Base-by-base conservation (phyloP, 1,140 invertebrate genomes). In the Orius insidiosus region DNA sequence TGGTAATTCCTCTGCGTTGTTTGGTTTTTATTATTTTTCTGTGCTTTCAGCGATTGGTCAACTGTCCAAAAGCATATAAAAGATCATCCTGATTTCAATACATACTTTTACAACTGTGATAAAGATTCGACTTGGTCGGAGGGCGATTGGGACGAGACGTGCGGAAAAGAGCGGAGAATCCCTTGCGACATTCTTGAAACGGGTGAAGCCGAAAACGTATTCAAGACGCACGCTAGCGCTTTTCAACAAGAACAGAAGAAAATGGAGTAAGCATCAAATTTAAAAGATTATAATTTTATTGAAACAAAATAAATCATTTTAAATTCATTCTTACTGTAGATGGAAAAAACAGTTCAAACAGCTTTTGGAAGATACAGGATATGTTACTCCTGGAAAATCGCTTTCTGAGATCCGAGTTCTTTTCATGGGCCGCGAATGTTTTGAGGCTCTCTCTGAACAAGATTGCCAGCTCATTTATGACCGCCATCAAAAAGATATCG, bases 391-490 rank as follows among this genome's bases (percentile, higher is more conserved):
- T 7, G 93, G 92, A 4, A 93, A 95, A 65, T 76, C 81, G 54
- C 66, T 97, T 45, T 79, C 81, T 3, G 92, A 98, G 66, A 85
- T 95, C 24, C 71, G 87, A 52, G 86, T 96, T 5, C 69, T 93
- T 33, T 90, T 98, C 59, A 85, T 94, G 77, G 92, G 90, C 0
- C 73, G 90, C 19, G 89, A 95, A 60, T 94, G 90, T 58, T 96
- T 89, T 61, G 88, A 92, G 63, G 80, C 82, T 1, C 68, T 98
- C 15, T 78, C 84, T 0, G 87, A 93, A 58, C 73, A 80, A 39
- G 90, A 96, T 60, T 84, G 89, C 57, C 78, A 86, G 58, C 72
- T 85, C 55, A 93, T 97, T 55, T 98, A 96, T 63, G 88, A 95
- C 54, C 78, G 84, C 49, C 89, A 96, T 67, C 93, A 97, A 66